These are phyloP conservation scores for Hirundichthys speculiger DNA, from an alignment of 2,113 vertebrate species.

Conservation along the genomic window DNA sequence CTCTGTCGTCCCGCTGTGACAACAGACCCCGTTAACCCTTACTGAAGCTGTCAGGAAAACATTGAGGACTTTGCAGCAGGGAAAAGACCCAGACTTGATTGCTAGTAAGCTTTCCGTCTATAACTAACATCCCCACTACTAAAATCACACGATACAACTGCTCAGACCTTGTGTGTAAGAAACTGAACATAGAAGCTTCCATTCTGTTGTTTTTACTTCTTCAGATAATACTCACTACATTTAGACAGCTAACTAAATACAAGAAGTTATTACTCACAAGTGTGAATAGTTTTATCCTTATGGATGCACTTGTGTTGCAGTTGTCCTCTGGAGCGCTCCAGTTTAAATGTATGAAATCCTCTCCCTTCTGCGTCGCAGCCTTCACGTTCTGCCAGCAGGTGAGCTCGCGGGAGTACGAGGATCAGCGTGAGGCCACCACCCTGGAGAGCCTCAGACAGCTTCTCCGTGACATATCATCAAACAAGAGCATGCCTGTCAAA, in stretches of 20 bases:
- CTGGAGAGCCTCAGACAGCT: conserved; percentile 78
- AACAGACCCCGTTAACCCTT: conserved; percentile 82
- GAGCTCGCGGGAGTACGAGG: conserved; percentile 81
- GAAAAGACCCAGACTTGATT: conserved; percentile 79
- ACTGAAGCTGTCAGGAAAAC: conserved; percentile 81
- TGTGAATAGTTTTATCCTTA: too few species aligned
- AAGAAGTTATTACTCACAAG: too few species aligned
- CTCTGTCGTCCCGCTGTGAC: conserved; percentile 1
- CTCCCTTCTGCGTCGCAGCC: conserved; percentile 65
- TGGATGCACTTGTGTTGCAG: too few species aligned
- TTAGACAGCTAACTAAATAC: too few species aligned
- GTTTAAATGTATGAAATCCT: background rate
- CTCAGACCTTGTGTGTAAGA: background rate
- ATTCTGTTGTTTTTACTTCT: too few species aligned
- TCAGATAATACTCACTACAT: too few species aligned
- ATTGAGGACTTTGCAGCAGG: conserved; percentile 80
- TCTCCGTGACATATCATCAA: conserved; percentile 71
- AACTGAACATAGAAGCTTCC: background rate
- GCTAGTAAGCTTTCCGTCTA: conserved; percentile 71
- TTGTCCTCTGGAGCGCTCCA: too few species aligned
- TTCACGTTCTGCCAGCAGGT: conserved; percentile 87
- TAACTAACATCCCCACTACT: background rate
- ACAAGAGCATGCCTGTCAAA: conserved; percentile 72
- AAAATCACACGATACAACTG: background rate
- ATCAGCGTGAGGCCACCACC: conserved; percentile 77